These are phyloP conservation scores for Leptobrachium ailaonicum DNA, from an alignment of 2,113 vertebrate genomes.

Conservation along the genomic window DNA sequence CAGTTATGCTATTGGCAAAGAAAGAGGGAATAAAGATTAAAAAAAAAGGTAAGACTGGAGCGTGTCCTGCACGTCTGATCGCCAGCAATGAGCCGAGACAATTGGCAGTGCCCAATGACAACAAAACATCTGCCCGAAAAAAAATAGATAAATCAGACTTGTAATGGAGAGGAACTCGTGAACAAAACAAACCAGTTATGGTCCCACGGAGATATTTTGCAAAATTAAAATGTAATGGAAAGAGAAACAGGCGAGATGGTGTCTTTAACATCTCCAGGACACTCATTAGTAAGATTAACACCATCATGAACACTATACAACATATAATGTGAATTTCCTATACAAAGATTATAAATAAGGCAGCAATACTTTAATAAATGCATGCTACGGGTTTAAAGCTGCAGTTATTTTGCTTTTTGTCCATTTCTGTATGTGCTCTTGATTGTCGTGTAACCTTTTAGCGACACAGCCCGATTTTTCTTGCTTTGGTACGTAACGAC, in stretches of 20 bases:
- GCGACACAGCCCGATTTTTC: too few species aligned
- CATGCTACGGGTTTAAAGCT: too few species aligned
- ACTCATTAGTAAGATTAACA: too few species aligned
- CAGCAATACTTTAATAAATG: too few species aligned
- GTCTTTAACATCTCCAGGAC: too few species aligned
- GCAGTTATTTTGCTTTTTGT: too few species aligned
- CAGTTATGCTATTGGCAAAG: not conserved
- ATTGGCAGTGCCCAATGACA: slow-evolving; percentile 16
- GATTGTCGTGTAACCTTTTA: too few species aligned
- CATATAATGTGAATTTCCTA: too few species aligned
- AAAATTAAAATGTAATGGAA: not conserved
- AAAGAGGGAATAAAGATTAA: not conserved
- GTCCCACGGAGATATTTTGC: slow-evolving; percentile 1
- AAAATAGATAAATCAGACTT: not conserved
- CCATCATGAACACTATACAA: too few species aligned
- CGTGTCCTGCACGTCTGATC: slow-evolving; percentile 2
- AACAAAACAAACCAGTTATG: slow-evolving; percentile 8
- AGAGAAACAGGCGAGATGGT: not conserved
- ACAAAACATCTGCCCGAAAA: slow-evolving; percentile 32
- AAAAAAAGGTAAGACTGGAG: not conserved
- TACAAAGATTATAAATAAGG: too few species aligned
- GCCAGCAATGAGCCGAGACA: slow-evolving; percentile 5
- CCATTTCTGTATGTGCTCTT: too few species aligned
- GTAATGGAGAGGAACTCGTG: slow-evolving; percentile 15
- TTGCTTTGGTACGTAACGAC: too few species aligned